These are phyloP conservation scores for Xestia c-nigrum DNA, from an alignment of 2,888 invertebrate species.

Conservation along the genomic window DNA sequence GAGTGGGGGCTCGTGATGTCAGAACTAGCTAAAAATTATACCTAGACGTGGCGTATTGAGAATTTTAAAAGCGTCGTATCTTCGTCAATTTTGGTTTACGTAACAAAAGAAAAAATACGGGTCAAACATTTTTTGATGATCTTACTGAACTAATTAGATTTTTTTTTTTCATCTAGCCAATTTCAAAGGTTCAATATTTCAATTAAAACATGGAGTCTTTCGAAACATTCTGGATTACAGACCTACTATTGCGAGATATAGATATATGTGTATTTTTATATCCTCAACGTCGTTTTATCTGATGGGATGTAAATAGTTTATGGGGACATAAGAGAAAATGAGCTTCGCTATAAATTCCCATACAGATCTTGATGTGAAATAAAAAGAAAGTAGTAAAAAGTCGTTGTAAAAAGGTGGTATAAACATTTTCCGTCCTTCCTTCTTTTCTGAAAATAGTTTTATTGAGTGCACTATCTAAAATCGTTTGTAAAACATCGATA, in stretches of 20 bases:
- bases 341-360: conserved; percentile 37
- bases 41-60: no score
- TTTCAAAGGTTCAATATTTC: not conserved
- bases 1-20: no score
- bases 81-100: no score
- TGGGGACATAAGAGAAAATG: conserved; percentile 43
- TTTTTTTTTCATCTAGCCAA: not conserved
- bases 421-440: conserved; percentile 15
- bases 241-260: not conserved
- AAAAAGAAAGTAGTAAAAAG: conserved; percentile 47
- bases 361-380: conserved; percentile 44
- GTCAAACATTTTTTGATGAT: no score
- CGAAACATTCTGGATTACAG: not conserved
- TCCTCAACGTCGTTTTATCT: conserved; percentile 28
- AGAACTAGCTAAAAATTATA: no score
- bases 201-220: not conserved
- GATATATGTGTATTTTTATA: conserved; percentile 18
- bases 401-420: conserved; percentile 38
- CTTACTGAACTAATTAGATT: no score
- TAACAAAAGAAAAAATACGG: no score
- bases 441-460: conserved; percentile 9
- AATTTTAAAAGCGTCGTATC: no score
- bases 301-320: conserved; percentile 57
- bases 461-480: conserved; percentile 24
- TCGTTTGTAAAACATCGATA: conserved; percentile 4